phyloP scores from a whole-genome alignment of 2,113 vertebrate genomes.

The Dipodomys ordii region DNA sequence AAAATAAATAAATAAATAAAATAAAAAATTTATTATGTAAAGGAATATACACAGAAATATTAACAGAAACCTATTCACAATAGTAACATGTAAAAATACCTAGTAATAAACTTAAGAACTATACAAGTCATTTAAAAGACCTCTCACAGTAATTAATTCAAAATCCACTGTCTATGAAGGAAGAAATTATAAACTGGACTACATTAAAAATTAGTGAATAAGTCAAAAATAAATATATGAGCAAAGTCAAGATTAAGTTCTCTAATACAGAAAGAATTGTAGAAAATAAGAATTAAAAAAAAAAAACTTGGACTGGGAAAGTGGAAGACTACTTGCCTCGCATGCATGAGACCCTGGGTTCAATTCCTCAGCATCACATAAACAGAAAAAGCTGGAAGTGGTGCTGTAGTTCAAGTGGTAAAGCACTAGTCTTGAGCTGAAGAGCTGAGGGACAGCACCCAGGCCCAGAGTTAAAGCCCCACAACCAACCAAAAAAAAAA shows the following conservation, averaged over 20 bases:
- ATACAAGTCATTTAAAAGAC: slow-evolving; percentile 15
- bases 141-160: slow-evolving; percentile 36
- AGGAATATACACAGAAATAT: slow-evolving; percentile 22
- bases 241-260: slow-evolving; percentile 25
- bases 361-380: too few species aligned
- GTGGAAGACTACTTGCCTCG: too few species aligned
- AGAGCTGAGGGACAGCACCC: too few species aligned
- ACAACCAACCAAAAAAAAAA: neutral
- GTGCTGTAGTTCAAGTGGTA: too few species aligned
- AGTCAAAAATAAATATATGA: neutral
- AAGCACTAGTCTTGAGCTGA: too few species aligned
- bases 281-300: slow-evolving; percentile 36
- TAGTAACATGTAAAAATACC: neutral
- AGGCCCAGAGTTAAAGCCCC: too few species aligned
- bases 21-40: neutral
- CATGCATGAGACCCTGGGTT: too few species aligned
- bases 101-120: slow-evolving; percentile 24
- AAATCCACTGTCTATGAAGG: slow-evolving; percentile 22
- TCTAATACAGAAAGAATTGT: slow-evolving; percentile 42
- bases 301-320: too few species aligned
- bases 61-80: slow-evolving; percentile 43
- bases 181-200: slow-evolving; percentile 50
- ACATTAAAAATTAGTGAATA: neutral
- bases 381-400: too few species aligned
- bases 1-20: too few species aligned